A percentile compares a stretch with the other conserved stretches of the same genome.
phyloP scores from a whole-genome alignment of 2,888 invertebrate genomes.

The Choreutis nemorana region DNA sequence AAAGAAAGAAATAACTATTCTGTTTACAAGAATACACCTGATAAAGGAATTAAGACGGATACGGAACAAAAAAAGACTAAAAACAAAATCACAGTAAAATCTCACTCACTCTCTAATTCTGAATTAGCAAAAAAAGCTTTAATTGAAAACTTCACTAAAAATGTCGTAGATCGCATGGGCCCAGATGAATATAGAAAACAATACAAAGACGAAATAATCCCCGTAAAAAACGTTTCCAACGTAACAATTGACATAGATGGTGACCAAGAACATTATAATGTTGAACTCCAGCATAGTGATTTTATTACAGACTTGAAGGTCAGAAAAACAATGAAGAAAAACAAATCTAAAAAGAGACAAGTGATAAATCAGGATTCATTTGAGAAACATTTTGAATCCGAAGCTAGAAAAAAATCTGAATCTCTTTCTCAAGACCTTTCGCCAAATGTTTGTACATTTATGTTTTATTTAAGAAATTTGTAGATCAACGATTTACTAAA shows the following conservation, averaged over 20 bases:
- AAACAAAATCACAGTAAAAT: constrained; percentile 23
- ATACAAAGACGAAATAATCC: constrained; percentile 7
- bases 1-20: no score
- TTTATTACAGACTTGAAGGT: constrained; percentile 23
- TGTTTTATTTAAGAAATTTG: no score
- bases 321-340: constrained; percentile 2
- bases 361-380: no score
- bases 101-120: no score
- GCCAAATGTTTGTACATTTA: no score
- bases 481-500: no score
- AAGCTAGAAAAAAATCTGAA: no score
- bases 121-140: constrained; percentile 28
- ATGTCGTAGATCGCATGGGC: constrained; percentile 12
- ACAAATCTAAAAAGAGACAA: constrained; percentile 25
- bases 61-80: constrained; percentile 11
- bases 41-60: no score
- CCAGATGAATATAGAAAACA: constrained; percentile 13
- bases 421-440: no score
- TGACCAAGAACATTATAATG: constrained; percentile 33
- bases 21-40: no score
- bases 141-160: constrained; percentile 29
- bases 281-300: constrained; percentile 25
- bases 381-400: no score
- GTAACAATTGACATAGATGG: constrained; percentile 36
- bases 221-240: constrained; percentile 23